phyloP scores from a whole-genome alignment of 2,797 vertebrate genomes.

The Morelia viridis region DNA sequence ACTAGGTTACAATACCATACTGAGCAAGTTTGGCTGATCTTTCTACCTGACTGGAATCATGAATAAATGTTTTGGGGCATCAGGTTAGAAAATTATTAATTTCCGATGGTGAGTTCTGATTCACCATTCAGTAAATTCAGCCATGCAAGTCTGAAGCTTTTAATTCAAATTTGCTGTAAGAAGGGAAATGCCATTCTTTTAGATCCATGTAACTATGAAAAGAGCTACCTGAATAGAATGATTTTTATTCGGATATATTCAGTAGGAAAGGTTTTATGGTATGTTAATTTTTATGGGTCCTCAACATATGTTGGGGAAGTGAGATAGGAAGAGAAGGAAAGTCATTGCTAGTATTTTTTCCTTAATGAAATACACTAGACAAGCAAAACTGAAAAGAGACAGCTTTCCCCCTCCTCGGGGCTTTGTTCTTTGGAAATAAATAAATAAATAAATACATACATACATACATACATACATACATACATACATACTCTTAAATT shows the following conservation, averaged over 20 bases:
- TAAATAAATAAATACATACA: too few species aligned
- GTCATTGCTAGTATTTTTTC: neutral
- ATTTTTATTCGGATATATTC: neutral
- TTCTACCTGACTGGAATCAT: conserved; percentile 8
- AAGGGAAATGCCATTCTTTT: neutral
- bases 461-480: too few species aligned
- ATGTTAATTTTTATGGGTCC: neutral
- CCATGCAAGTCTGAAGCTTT: neutral
- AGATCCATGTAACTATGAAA: neutral
- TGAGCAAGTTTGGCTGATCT: neutral
- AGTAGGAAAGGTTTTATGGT: neutral
- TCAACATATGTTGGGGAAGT: neutral
- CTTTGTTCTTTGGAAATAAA: neutral
- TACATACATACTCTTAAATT: neutral
- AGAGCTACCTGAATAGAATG: neutral
- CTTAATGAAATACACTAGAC: neutral
- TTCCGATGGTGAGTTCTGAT: neutral
- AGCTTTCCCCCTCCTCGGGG: neutral
- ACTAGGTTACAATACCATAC: neutral
- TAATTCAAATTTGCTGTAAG: conserved; percentile 19
- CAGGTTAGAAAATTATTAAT: conserved; percentile 4
- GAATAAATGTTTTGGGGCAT: neutral
- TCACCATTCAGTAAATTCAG: conserved; percentile 6
- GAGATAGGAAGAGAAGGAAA: neutral
- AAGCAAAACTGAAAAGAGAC: neutral